These are phyloP conservation scores for Dolichotis patagonum DNA, from an alignment of 2,113 vertebrate genomes.

Conservation along the genomic window DNA sequence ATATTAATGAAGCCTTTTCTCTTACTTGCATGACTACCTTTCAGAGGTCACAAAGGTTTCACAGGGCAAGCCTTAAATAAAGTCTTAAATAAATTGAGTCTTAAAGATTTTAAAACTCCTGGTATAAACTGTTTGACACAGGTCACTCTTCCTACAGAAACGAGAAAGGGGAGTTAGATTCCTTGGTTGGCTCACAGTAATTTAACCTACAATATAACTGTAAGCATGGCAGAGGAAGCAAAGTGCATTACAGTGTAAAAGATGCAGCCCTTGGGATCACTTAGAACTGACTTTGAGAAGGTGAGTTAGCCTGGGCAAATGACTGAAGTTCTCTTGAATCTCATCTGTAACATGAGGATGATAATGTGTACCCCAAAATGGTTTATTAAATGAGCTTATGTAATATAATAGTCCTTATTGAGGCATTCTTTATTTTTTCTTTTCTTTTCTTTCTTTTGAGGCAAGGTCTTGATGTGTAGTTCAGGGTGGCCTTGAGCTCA, in stretches of 20 bases:
- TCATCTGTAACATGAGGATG: neutral
- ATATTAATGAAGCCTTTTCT: neutral
- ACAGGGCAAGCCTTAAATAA: neutral
- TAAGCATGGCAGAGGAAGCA: neutral
- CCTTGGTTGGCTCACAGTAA: neutral
- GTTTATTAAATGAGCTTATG: neutral
- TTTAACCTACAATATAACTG: neutral
- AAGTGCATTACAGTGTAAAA: neutral
- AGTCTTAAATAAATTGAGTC: neutral
- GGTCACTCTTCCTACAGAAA: neutral
- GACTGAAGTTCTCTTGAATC: conserved; percentile 11
- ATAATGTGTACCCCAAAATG: neutral
- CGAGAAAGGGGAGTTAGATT: neutral
- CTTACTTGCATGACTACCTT: neutral
- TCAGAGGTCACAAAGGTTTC: neutral
- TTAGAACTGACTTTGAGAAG: neutral
- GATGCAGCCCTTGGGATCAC: neutral
- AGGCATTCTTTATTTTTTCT: neutral
- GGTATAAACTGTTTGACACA: neutral
- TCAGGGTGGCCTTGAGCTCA: too few relatives aligned
- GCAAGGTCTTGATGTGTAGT: too few relatives aligned
- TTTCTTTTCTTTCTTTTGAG: neutral
- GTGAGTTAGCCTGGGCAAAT: neutral
- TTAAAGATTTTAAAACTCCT: conserved; percentile 1
- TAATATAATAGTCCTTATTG: conserved; percentile 27